phyloP scores from a whole-genome alignment of 1,140 invertebrate species.

The Agrilus planipennis region DNA sequence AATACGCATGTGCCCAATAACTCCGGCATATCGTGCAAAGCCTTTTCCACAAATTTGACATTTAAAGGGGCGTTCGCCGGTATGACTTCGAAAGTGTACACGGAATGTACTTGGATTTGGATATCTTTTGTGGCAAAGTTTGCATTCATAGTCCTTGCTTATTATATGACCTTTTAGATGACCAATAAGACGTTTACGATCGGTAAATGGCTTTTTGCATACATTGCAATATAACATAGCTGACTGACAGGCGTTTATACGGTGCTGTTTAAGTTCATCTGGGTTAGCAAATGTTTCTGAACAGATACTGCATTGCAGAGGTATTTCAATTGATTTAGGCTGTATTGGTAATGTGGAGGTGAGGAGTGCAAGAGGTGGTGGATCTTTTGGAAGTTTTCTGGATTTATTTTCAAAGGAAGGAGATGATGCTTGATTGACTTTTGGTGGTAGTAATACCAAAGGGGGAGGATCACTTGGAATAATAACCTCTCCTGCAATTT shows the following conservation, averaged over 20 bases:
- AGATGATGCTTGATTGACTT: neutral
- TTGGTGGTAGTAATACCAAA: too few relatives aligned
- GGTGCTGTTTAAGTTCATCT: slow-evolving; percentile 16
- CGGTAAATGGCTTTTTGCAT: slow-evolving; percentile 23
- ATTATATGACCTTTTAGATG: slow-evolving; percentile 27
- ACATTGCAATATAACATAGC: slow-evolving; percentile 22
- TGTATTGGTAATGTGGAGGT: slow-evolving; percentile 12
- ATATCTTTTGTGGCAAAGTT: slow-evolving; percentile 22
- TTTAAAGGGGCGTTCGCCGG: slow-evolving; percentile 35
- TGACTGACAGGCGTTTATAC: slow-evolving; percentile 11
- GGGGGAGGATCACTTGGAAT: too few relatives aligned
- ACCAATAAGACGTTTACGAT: slow-evolving; percentile 21
- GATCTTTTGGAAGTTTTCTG: slow-evolving; percentile 13
- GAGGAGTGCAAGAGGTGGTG: slow-evolving; percentile 25
- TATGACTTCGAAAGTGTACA: slow-evolving; percentile 34
- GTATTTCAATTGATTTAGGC: slow-evolving; percentile 10
- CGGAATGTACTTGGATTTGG: slow-evolving; percentile 23
- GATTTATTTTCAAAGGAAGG: neutral
- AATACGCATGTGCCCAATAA: slow-evolving; percentile 27
- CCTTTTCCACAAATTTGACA: slow-evolving; percentile 34
- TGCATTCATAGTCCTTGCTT: slow-evolving; percentile 19
- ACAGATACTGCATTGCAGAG: slow-evolving; percentile 15
- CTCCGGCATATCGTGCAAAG: slow-evolving; percentile 25
- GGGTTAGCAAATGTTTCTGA: slow-evolving; percentile 15
- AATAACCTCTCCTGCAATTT: too few relatives aligned